Percentiles rank a stretch among this genome's conserved stretches.
These are phyloP conservation scores for Ochotona princeps DNA, from an alignment of 2,113 vertebrate genomes.

Conservation along the genomic window DNA sequence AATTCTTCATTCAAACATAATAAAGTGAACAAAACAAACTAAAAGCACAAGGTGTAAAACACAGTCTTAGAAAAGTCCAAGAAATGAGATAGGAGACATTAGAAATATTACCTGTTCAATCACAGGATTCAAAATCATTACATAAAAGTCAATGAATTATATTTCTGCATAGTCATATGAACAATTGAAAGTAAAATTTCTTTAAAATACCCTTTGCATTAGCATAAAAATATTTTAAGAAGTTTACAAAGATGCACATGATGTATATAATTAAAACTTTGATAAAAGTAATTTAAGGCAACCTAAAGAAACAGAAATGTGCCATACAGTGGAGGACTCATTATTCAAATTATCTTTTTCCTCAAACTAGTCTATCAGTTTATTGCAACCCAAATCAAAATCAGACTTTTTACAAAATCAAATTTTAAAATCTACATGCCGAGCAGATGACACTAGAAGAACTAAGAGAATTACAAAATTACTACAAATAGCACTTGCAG, in stretches of 20 bases:
- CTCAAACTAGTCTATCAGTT: background rate
- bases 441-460: background rate
- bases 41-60: background rate
- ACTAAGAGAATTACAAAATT: background rate
- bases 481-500: background rate
- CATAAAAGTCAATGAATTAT: background rate
- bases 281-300: background rate
- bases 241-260: background rate
- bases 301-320: background rate
- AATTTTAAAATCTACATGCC: slow-evolving; percentile 36
- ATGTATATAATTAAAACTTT: background rate
- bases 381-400: slow-evolving; percentile 6
- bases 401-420: background rate
- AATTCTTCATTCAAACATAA: background rate
- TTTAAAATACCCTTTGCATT: background rate
- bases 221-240: slow-evolving; percentile 25
- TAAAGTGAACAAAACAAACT: background rate
- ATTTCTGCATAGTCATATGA: background rate
- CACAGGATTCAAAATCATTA: background rate
- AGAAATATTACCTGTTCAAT: slow-evolving; percentile 12
- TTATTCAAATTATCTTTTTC: background rate
- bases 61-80: slow-evolving; percentile 2
- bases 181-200: background rate
- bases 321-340: background rate
- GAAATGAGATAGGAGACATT: background rate